phyloP scores from a whole-genome alignment of 2,113 vertebrate genomes.

The Mola mola region DNA sequence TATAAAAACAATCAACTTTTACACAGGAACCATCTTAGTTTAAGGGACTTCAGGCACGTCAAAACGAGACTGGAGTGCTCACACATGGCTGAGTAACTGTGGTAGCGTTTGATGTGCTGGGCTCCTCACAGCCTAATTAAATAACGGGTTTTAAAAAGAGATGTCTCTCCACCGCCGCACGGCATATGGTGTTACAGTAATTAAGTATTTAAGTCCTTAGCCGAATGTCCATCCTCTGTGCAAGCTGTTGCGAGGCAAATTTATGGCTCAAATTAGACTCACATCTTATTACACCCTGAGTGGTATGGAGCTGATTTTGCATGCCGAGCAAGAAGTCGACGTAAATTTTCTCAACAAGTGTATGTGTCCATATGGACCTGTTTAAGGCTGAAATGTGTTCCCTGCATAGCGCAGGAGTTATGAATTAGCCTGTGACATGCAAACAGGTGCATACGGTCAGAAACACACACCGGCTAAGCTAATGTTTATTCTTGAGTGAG shows the following conservation, averaged over 20 bases:
- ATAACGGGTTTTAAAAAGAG: conserved; percentile 36
- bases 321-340: conserved; percentile 33
- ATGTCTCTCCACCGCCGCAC: conserved; percentile 21
- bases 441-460: conserved; percentile 74
- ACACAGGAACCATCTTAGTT: not conserved
- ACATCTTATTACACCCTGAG: conserved; percentile 30
- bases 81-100: conserved; percentile 55
- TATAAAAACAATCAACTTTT: conserved; percentile 26
- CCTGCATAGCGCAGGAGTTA: conserved; percentile 58
- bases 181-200: conserved; percentile 54
- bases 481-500: conserved; percentile 61
- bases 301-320: conserved; percentile 58
- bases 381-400: conserved; percentile 70
- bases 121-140: conserved; percentile 56
- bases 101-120: conserved; percentile 61
- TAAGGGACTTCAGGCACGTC: conserved; percentile 7
- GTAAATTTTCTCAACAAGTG: conserved; percentile 43
- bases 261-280: conserved; percentile 57
- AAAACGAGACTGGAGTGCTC: conserved; percentile 41
- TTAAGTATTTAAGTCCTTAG: conserved; percentile 56
- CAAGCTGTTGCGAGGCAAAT: conserved; percentile 51
- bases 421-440: conserved; percentile 77
- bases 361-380: conserved; percentile 71
- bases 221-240: conserved; percentile 38
- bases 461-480: conserved; percentile 65